phyloP scores from a whole-genome alignment of 2,888 invertebrate genomes.

The Drosophila parthenogenetica region DNA sequence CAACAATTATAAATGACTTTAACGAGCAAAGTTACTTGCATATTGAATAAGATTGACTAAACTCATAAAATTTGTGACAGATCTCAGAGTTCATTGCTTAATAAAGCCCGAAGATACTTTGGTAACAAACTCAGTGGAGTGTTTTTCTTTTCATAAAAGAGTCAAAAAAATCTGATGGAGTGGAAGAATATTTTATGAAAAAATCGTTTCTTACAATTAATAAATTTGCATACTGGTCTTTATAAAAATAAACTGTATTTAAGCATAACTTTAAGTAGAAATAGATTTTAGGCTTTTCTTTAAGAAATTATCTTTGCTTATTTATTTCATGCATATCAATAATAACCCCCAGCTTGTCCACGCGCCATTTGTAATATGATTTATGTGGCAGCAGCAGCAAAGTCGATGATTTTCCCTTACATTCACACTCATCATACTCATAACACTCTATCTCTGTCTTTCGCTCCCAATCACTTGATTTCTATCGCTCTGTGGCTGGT shows the following conservation, averaged over 20 bases:
- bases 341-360: conserved; percentile 60
- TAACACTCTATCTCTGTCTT: not conserved
- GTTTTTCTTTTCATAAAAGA: too few species aligned
- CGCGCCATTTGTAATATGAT: conserved; percentile 72
- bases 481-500: conserved; percentile 46
- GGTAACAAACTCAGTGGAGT: too few species aligned
- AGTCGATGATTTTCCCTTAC: conserved; percentile 20
- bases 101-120: not conserved
- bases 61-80: not conserved
- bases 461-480: not conserved
- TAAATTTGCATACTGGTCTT: too few species aligned
- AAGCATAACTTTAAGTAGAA: conserved; percentile 1
- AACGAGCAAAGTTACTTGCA: not conserved
- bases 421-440: conserved; percentile 13
- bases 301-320: conserved; percentile 49
- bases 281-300: conserved; percentile 34
- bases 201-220: too few species aligned
- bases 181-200: too few species aligned
- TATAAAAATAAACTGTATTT: not conserved
- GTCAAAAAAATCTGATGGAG: too few species aligned
- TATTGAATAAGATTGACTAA: conserved; percentile 1
- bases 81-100: not conserved
- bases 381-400: conserved; percentile 67
- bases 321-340: conserved; percentile 58
- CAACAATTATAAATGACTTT: conserved; percentile 7